Base-by-base conservation (phyloP, 2,113 vertebrate species). In the Atractosteus spatula region DNA sequence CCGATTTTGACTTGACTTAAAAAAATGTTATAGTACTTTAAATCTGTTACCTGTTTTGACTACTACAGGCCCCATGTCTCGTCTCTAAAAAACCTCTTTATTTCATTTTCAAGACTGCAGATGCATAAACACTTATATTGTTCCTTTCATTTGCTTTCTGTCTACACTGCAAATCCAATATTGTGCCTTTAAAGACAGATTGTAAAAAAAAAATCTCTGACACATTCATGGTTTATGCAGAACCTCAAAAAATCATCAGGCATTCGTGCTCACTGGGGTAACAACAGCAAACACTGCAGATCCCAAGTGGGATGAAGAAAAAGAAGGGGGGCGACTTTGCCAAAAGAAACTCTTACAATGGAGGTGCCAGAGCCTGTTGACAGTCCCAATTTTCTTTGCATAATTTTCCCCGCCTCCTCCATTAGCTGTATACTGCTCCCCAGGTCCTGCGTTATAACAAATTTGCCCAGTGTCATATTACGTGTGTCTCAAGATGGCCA, bases 401-500 rank as follows among this genome's bases (percentile, higher is more conserved):
- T 90, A 89, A 91, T 81, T 87, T 79, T 80, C 87, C 76, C 86
- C 88, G 79, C 92, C 89, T 78, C 80, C 85, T 76, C 87, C 86
- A 90, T 90, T 91, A 92, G 81, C 71, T 55, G 71, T 12, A 73
- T 70, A 74, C 68, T 79, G 41, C 16, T 82, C 83, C 86, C 80
- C 62, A 77, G 87, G 88, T 85, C 83, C 83, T 83, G 85, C 88
- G 89, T 89, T 84, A 88, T 86, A 89, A 92, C 91, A 92, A 91
- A 91, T 92, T 90, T 91, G 84, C 91, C 83, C 81, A 85, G 90
- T 90, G 89, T 92, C 89, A 88, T 88, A 90, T 92, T 91, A 87
- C 88, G 89, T 77, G 87, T 85, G 81, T 88, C 78, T 88, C 85
- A 85, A 89, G 82, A 85, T 79, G 83, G 82, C 86, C 80, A 78